Evolutionary conservation across 2,888 invertebrate species (phyloP).

Genomic region (Parelbella ahira): DNA sequence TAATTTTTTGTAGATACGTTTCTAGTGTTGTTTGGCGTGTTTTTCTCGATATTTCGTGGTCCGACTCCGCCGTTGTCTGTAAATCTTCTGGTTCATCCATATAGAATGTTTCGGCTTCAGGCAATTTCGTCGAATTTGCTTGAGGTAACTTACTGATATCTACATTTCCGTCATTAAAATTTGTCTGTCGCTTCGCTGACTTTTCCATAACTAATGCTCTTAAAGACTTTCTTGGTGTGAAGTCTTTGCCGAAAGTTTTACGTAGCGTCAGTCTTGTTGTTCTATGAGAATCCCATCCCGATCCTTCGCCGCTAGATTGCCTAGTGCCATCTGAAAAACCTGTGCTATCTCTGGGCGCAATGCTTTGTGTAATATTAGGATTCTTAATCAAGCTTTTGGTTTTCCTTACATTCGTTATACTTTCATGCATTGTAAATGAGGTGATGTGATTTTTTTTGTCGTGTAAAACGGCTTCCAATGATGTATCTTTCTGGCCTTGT

Average conservation of each 20-base stretch:
- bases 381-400: constrained; percentile 46
- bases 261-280: constrained; percentile 63
- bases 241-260: constrained; percentile 64
- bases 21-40: constrained; percentile 46
- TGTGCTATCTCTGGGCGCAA: constrained; percentile 47
- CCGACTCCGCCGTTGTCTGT: constrained; percentile 33
- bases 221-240: constrained; percentile 60
- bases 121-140: constrained; percentile 35
- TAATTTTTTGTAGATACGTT: constrained; percentile 49
- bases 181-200: constrained; percentile 54
- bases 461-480: constrained; percentile 53
- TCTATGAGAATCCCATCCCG: constrained; percentile 71
- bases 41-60: constrained; percentile 45
- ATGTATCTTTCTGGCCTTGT: constrained; percentile 32
- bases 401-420: constrained; percentile 47
- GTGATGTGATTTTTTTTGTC: constrained; percentile 28
- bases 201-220: constrained; percentile 67
- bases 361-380: constrained; percentile 40
- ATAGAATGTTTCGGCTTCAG: constrained; percentile 15
- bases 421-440: constrained; percentile 32
- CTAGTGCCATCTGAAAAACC: constrained; percentile 47
- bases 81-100: neutral
- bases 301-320: constrained; percentile 59
- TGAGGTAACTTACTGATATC: constrained; percentile 37
- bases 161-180: constrained; percentile 36